Percentiles rank a stretch among this genome's conserved stretches.
phyloP scores from a whole-genome alignment of 2,797 vertebrate species.

The Esox lucius region DNA sequence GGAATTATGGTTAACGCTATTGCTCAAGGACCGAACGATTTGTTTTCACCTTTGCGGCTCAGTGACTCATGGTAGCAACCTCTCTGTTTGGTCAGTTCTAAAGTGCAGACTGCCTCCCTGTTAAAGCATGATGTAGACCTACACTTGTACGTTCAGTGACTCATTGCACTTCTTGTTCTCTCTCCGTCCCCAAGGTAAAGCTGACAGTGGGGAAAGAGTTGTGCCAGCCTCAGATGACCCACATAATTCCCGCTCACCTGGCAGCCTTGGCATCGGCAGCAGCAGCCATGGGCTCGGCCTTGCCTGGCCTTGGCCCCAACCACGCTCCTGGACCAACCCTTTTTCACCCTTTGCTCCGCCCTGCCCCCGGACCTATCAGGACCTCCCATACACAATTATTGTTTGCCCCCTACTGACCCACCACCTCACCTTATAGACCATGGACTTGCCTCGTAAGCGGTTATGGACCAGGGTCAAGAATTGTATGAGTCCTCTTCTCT shows the following conservation, averaged over 20 bases:
- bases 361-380: slow-evolving; percentile 93
- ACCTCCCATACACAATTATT: slow-evolving; percentile 92
- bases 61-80: too few species aligned
- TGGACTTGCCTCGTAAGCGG: slow-evolving; percentile 11
- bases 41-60: too few species aligned
- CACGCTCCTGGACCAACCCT: slow-evolving; percentile 75
- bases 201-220: slow-evolving; percentile 87
- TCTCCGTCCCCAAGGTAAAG: slow-evolving; percentile 77
- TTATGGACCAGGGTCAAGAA: slow-evolving; percentile 16
- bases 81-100: too few species aligned
- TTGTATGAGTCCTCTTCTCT: slow-evolving; percentile 11
- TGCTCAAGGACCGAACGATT: too few species aligned
- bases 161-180: not conserved
- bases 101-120: too few species aligned
- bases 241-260: slow-evolving; percentile 85
- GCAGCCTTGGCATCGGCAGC: slow-evolving; percentile 85
- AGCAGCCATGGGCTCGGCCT: slow-evolving; percentile 81
- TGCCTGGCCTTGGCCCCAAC: slow-evolving; percentile 80
- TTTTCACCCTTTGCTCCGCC: slow-evolving; percentile 90
- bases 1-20: too few species aligned
- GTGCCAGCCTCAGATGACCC: slow-evolving; percentile 79
- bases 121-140: slow-evolving; percentile 30
- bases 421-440: slow-evolving; percentile 18
- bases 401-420: slow-evolving; percentile 85
- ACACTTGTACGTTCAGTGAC: slow-evolving; percentile 20